These are phyloP conservation scores for Sinhomidia bicolor DNA, from an alignment of 2,888 invertebrate genomes.

Conservation along the genomic window DNA sequence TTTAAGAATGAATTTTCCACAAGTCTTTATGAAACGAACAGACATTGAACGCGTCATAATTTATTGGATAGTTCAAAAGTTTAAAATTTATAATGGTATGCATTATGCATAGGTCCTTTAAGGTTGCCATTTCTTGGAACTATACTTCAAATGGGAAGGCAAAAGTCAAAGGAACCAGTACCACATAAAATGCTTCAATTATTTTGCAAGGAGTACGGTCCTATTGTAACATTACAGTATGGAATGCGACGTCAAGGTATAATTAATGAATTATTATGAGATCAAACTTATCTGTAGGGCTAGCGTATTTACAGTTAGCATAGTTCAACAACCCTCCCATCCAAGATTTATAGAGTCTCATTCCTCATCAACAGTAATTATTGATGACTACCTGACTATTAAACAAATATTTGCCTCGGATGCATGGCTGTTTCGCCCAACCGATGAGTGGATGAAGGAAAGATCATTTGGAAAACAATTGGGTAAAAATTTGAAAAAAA, in stretches of 20 bases:
- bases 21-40: too few relatives aligned
- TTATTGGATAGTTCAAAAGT: background rate
- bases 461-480: conserved; percentile 76
- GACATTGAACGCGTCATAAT: background rate
- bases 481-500: too few relatives aligned
- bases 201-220: conserved; percentile 77
- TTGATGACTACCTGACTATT: conserved; percentile 74
- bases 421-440: conserved; percentile 70
- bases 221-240: conserved; percentile 68
- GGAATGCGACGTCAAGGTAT: conserved; percentile 70
- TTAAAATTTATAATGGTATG: too few relatives aligned
- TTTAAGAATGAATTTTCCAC: too few relatives aligned
- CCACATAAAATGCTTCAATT: conserved; percentile 72
- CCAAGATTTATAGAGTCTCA: too few relatives aligned
- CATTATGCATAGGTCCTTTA: conserved; percentile 50
- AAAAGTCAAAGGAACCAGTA: conserved; percentile 41
- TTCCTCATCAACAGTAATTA: conserved; percentile 57
- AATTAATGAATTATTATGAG: background rate
- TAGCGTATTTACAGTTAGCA: too few relatives aligned
- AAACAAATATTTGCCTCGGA: conserved; percentile 71
- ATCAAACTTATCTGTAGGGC: background rate
- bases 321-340: too few relatives aligned
- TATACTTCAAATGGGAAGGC: conserved; percentile 57
- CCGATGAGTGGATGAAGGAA: conserved; percentile 71
- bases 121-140: conserved; percentile 69